Evolutionary conservation across 2,888 invertebrate genomes (phyloP).

Genomic region (Pristionchus mayeri): DNA sequence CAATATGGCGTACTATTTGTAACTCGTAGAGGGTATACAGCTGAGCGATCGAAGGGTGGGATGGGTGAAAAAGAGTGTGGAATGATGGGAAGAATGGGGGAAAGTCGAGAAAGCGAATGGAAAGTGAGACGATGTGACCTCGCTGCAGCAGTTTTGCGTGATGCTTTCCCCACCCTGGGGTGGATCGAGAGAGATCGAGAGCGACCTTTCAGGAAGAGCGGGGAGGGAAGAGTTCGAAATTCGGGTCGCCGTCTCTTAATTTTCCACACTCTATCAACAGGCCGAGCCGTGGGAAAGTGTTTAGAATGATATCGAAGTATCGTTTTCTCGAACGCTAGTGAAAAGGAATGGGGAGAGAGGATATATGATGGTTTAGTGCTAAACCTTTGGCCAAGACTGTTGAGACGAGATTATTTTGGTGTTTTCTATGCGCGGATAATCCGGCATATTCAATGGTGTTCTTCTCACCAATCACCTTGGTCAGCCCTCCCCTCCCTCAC

Average conservation of each 20-base stretch:
- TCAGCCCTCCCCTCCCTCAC: neutral
- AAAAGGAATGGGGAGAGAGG: conserved; percentile 57
- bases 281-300: neutral
- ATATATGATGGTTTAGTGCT: conserved; percentile 48
- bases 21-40: neutral
- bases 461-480: conserved; percentile 19
- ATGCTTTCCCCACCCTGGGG: neutral
- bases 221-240: neutral
- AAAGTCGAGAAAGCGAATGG: neutral
- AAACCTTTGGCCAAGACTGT: neutral
- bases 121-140: neutral
- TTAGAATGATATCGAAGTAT: conserved; percentile 69
- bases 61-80: conserved; percentile 2
- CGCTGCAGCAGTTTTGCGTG: conserved; percentile 20
- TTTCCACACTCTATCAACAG: too few relatives aligned
- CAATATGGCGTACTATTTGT: too few relatives aligned
- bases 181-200: neutral
- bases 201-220: neutral
- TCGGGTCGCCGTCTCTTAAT: too few relatives aligned
- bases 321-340: conserved; percentile 63
- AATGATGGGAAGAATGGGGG: conserved; percentile 15
- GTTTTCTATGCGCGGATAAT: conserved; percentile 1
- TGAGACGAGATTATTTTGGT: neutral
- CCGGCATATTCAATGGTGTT: neutral
- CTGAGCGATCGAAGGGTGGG: neutral